phyloP scores from a whole-genome alignment of 1,140 invertebrate genomes.

The Sarcophaga bullata region DNA sequence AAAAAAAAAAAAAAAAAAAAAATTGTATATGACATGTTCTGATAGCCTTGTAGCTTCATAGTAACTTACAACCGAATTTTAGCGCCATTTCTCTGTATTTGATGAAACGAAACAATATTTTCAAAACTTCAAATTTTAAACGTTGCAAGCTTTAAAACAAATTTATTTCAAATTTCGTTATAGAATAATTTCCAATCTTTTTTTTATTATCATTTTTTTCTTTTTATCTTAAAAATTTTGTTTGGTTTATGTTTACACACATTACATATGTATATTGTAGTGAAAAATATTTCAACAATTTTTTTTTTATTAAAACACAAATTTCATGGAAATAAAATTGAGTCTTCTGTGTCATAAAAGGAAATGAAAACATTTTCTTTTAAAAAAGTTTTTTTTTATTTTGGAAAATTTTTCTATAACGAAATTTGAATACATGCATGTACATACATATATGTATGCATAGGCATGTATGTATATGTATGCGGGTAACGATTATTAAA shows the following conservation, averaged over 20 bases:
- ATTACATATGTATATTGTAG: too few species aligned
- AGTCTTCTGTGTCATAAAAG: not conserved
- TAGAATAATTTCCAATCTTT: not conserved
- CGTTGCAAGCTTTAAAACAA: too few species aligned
- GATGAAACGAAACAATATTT: not conserved
- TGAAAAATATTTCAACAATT: too few species aligned
- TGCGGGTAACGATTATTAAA: too few species aligned
- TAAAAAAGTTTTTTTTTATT: not conserved
- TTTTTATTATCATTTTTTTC: not conserved
- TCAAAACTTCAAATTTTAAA: not conserved
- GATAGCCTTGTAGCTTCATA: not conserved
- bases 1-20: too few species aligned
- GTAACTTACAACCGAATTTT: not conserved
- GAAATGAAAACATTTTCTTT: too few species aligned
- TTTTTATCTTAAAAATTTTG: conserved; percentile 18
- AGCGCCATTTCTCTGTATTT: not conserved
- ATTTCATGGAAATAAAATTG: conserved; percentile 10
- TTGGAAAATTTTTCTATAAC: not conserved
- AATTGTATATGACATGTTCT: too few species aligned
- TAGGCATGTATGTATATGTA: too few species aligned
- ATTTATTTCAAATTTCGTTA: conserved; percentile 1
- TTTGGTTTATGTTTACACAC: too few species aligned
- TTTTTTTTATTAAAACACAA: not conserved
- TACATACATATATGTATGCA: too few species aligned
- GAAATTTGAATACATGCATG: not conserved